Base-by-base conservation (phyloP, 1,140 invertebrate species). In the Nylanderia fulva region DNA sequence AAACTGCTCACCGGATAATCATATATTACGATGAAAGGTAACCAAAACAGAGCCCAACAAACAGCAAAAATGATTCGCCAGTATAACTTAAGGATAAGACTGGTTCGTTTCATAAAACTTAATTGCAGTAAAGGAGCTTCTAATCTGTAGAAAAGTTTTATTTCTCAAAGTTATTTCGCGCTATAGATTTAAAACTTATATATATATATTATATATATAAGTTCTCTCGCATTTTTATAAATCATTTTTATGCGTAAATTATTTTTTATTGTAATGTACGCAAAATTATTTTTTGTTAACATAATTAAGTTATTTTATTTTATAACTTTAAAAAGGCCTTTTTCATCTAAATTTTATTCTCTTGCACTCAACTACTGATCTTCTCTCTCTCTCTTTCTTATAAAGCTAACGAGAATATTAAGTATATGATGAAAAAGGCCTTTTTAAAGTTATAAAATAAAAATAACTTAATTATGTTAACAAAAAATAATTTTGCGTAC, bases 41-140 rank as follows among this genome's bases (percentile, higher is more conserved):
- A 87, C 33, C 96, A 93, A 27, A 96, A 9, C 0, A 96, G 39
- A 6, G 96, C 96, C 80, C 96, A 95, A 0, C 95, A 18, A 11
- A 96, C 94, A 13, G 96, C 95, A 3, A 96, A 91, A 0, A 96
- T 84, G 5, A 95, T 94, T 85, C 95, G 95, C 96, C 96, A 96
- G 85, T 96, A 96, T 8, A 89, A 3, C 27, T 21, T 69, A 8
- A 87, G 5, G 68, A 86, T 89, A 7, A 68, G 0, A 13, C 77
- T 6, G 1, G 18, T 80, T 48, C 61, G 45, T 86, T 83, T 13
- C 4, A 52, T 63, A 72, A 8, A 77, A 1, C 45, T 68, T 68
- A 79, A 79, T 66, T 27, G 29, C 21, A 39, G 11, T 39, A 7
- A 27, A n/a, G 33, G 13, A 66, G 5, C 21, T 29, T 24, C 61